Base-by-base conservation (phyloP, 2,888 invertebrate species). In the Drosophila neotestacea region DNA sequence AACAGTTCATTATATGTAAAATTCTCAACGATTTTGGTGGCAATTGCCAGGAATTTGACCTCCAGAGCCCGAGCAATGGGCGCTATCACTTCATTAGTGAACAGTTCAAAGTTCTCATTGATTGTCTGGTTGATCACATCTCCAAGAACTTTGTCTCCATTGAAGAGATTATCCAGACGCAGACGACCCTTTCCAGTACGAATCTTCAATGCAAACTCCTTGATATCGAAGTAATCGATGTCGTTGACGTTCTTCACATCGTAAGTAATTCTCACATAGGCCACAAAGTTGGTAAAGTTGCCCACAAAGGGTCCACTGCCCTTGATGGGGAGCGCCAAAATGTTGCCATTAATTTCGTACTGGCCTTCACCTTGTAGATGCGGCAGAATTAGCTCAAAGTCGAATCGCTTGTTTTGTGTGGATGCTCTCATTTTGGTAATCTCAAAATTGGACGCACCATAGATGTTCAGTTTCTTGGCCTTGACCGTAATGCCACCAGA, bases 81-180 rank as follows among this genome's bases (percentile, higher is more conserved):
- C 0, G 94, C 95, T 82, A 96, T 95, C 5, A 97, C 93, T 85
- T 96, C 96, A 55, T 94, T 94, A 0, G 95, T 94, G 1, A 97
- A 94, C 39, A 94, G 93, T 83, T 94, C 94, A 95, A 96, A 96
- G 91, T 96, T 96, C 52, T 92, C 90, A 79, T 92, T 92, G 52
- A 92, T 91, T 0, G 92, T 91, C n/a, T 92, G 90, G 90, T 96
- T 96, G 94, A 96, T 95, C 5, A 95, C 94, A 48, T 94, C 94
- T 41, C 96, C 96, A 11, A 96, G 91, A 73, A 95, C 94, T 68
- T 93, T 93, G 73, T 96, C 95, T 0, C 95, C 95, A 64, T 95
- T 95, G 86, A 96, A 96, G 4, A 96, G 93, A 92, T 96, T 95
- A n/a, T 95, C 94, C 42, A 97, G 92, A 70, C 95, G 94, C 76